Percentiles rank a stretch among this genome's conserved stretches.
Evolutionary conservation across 2,888 invertebrate species (phyloP).

Genomic region (Pseudolycoriella hygida): DNA sequence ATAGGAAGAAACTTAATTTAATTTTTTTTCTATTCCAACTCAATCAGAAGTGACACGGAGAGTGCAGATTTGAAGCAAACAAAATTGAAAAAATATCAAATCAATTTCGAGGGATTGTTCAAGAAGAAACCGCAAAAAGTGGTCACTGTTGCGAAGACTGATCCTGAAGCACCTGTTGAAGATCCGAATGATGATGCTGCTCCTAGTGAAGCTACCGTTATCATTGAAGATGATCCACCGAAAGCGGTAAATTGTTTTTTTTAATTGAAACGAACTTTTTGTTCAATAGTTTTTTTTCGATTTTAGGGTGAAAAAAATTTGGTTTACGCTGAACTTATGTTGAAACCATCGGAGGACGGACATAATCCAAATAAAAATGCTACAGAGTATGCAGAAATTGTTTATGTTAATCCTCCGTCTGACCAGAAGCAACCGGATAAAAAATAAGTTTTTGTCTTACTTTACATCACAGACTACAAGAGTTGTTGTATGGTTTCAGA

Average conservation of each 20-base stretch:
- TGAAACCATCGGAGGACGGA: conserved; percentile 31
- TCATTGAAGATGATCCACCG: conserved; percentile 7
- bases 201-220: conserved; percentile 7
- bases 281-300: not conserved
- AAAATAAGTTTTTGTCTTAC: not conserved
- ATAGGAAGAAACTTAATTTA: too few relatives aligned
- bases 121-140: conserved; percentile 18
- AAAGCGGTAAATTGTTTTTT: conserved; percentile 4
- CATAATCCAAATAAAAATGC: conserved; percentile 37
- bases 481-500: too few relatives aligned
- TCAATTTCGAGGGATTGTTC: conserved; percentile 22
- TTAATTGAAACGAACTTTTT: not conserved
- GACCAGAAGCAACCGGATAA: not conserved
- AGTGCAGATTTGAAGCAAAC: conserved; percentile 35
- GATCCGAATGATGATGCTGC: conserved; percentile 13
- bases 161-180: conserved; percentile 4
- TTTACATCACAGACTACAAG: too few relatives aligned
- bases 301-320: conserved; percentile 39
- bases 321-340: conserved; percentile 55
- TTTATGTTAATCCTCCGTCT: conserved; percentile 30
- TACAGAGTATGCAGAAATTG: conserved; percentile 67
- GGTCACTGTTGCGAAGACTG: conserved; percentile 10
- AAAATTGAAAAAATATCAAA: conserved; percentile 15
- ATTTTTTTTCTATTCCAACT: too few relatives aligned
- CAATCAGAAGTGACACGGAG: conserved; percentile 45